These are phyloP conservation scores for Hoplostethus atlanticus DNA, from an alignment of 2,797 vertebrate species.

Conservation along the genomic window DNA sequence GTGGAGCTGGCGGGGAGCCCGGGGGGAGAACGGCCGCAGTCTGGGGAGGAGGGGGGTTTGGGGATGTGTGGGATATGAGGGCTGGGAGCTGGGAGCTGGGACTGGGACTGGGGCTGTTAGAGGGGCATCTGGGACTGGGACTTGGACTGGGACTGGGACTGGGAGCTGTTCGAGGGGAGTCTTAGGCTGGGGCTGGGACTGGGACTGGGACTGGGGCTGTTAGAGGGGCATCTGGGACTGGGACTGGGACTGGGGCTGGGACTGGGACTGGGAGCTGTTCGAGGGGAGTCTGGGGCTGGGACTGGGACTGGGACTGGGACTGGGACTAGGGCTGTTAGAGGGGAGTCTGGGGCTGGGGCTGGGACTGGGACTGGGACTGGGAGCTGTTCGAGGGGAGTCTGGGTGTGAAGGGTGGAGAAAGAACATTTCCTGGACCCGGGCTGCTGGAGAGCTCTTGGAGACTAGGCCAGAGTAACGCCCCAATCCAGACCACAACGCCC, in stretches of 20 bases:
- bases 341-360: no score
- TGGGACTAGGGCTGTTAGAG: no score
- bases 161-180: no score
- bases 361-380: not conserved
- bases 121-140: not conserved
- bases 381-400: not conserved
- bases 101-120: not conserved
- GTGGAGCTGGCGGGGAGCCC: not conserved
- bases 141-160: no score
- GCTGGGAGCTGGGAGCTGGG: not conserved
- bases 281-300: not conserved
- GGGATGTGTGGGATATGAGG: not conserved
- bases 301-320: not conserved
- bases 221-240: conserved; percentile 7
- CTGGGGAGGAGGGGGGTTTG: not conserved
- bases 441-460: not conserved
- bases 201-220: not conserved
- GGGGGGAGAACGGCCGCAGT: not conserved
- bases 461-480: not conserved
- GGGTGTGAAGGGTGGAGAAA: not conserved
- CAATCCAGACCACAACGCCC: conserved; percentile 35
- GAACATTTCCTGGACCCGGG: not conserved
- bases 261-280: not conserved
- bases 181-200: no score
- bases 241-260: not conserved